Evolutionary conservation across 2,888 invertebrate species (phyloP), one percentile per base, ranked within the genome.

Genomic region (Sericinus montela): DNA sequence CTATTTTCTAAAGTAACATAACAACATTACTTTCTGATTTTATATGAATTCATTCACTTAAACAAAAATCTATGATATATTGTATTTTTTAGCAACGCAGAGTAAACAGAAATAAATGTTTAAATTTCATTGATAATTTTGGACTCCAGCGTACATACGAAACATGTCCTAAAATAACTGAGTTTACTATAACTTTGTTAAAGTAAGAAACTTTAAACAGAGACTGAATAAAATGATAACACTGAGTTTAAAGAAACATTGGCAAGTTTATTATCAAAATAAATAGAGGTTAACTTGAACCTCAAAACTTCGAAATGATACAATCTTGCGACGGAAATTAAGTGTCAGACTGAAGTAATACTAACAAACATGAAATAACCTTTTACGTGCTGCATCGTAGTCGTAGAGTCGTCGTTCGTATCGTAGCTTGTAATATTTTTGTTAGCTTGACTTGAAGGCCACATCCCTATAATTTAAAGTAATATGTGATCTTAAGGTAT

Each of bases 381-480:
- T 74, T 75, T 66, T 67, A 68, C 59, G 68, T 70, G 62, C 70
- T 72, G 66, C 69, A 69, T 67, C 71, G 65, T 63, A 70, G 67
- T 55, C 66, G 62, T 57, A 61, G 64, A 62, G 70, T 68, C n/a
- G n/a, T n/a, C n/a, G n/a, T n/a, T n/a, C n/a, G n/a, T n/a, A n/a
- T n/a, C n/a, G n/a, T n/a, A n/a, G n/a, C n/a, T n/a, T n/a, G n/a
- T n/a, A n/a, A n/a, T n/a, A n/a, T 66, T 74, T 69, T 71, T 72
- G 69, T 54, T 62, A 64, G 59, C 62, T 72, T 62, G 75, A 77
- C 62, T 72, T 62, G 75, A 77, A 79, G 80, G 79, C 70, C 74
- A 67, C 52, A 44, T 6, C 10, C 35, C 16, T 45, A 41, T 55
- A 48, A 29, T 43, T 53, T 11, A 54, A 59, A 67, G 54, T 62